Percentiles rank a stretch among this genome's conserved stretches.
Conservation (phyloP, 2,797 vertebrate genomes). For the Sebastes matsubarae region DNA sequence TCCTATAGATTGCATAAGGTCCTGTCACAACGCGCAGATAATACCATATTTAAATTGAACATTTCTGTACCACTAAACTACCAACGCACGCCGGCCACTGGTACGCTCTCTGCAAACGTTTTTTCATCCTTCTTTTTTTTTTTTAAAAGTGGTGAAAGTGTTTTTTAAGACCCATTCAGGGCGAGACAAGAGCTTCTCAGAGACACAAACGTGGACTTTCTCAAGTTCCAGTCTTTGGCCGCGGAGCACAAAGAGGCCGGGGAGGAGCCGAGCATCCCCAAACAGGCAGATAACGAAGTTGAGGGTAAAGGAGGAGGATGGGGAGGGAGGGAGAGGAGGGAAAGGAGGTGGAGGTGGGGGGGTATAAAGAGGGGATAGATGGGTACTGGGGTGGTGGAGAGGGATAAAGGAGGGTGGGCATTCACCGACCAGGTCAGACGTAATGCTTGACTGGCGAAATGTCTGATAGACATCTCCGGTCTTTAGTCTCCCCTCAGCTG, state of each 20-base stretch:
- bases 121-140: neutral
- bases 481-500: conserved; percentile 67
- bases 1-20: neutral
- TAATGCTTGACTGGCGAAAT: conserved; percentile 72
- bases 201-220: conserved; percentile 71
- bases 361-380: conserved; percentile 14
- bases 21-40: neutral
- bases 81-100: neutral
- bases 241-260: conserved; percentile 52
- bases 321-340: neutral
- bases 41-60: neutral
- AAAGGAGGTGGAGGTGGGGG: neutral
- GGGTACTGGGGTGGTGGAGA: neutral
- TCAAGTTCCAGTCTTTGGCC: conserved; percentile 70
- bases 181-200: conserved; percentile 55
- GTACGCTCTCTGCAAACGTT: neutral
- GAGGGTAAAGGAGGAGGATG: conserved; percentile 2
- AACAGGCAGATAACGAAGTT: conserved; percentile 57
- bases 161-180: conserved; percentile 54
- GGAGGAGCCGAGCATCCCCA: conserved; percentile 62
- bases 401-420: conserved; percentile 32
- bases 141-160: conserved; percentile 24
- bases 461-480: conserved; percentile 74
- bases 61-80: neutral
- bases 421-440: conserved; percentile 72